These are phyloP conservation scores for Hyla sarda DNA, from an alignment of 2,113 vertebrate genomes.

Conservation along the genomic window DNA sequence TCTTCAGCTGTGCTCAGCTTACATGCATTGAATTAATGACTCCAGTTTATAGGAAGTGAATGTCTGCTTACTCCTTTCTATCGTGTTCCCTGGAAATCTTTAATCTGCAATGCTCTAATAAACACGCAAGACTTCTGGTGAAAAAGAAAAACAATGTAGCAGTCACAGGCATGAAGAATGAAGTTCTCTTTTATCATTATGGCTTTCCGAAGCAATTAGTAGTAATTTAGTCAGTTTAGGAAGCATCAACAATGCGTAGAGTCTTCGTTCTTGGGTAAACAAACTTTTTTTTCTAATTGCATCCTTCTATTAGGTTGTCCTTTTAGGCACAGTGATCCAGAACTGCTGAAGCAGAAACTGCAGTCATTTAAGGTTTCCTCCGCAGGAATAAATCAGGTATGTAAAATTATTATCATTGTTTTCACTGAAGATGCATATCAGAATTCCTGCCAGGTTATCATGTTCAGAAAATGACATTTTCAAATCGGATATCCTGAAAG, in stretches of 20 bases:
- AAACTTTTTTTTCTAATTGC: constrained; percentile 62
- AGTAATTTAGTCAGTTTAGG: constrained; percentile 61
- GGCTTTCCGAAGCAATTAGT: constrained; percentile 69
- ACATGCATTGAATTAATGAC: background rate
- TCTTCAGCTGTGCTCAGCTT: background rate
- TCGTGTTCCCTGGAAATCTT: constrained; percentile 64
- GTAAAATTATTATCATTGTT: too few relatives aligned
- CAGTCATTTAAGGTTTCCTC: constrained; percentile 87
- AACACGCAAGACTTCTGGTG: constrained; percentile 62
- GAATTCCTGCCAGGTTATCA: too few relatives aligned
- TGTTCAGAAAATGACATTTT: too few relatives aligned
- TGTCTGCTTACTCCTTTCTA: constrained; percentile 48
- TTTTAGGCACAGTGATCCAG: constrained; percentile 93
- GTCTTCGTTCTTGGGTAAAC: constrained; percentile 59
- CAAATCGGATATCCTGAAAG: too few relatives aligned
- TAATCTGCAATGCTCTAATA: constrained; percentile 66
- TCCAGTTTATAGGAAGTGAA: constrained; percentile 38
- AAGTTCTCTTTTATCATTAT: constrained; percentile 73
- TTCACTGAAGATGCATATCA: too few relatives aligned
- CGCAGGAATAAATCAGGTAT: constrained; percentile 78
- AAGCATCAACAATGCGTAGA: too few relatives aligned
- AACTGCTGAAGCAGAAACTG: constrained; percentile 93
- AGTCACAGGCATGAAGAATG: constrained; percentile 65
- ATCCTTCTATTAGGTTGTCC: constrained; percentile 82
- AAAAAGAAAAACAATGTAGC: constrained; percentile 58